A percentile compares a stretch with the other conserved stretches of the same genome.
Conservation (phyloP, 2,888 invertebrate genomes). For the Troilus luridus region DNA sequence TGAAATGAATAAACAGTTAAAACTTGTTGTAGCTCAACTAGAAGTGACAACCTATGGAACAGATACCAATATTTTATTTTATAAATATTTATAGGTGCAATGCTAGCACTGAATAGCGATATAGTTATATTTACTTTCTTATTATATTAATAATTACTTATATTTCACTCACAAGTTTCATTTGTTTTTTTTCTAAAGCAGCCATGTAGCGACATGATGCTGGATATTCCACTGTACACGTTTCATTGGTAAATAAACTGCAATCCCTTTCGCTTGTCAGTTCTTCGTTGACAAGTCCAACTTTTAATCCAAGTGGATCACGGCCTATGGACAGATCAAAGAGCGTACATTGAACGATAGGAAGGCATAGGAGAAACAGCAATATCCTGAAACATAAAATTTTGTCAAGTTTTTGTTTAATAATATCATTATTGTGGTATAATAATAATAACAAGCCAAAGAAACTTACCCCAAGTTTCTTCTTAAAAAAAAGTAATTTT, state of each 20-base stretch:
- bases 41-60: no score
- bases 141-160: neutral
- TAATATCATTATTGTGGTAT: neutral
- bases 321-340: constrained; percentile 87
- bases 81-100: no score
- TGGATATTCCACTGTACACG: constrained; percentile 64
- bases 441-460: neutral
- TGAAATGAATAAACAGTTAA: no score
- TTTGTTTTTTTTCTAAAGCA: constrained; percentile 64
- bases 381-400: constrained; percentile 77
- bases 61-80: no score
- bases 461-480: constrained; percentile 66
- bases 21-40: no score
- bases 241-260: constrained; percentile 59
- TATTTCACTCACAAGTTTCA: constrained; percentile 65
- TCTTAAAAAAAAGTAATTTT: constrained; percentile 66
- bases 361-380: constrained; percentile 85
- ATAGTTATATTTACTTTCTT: neutral
- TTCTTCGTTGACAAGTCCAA: constrained; percentile 88
- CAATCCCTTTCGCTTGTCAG: constrained; percentile 68
- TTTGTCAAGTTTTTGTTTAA: neutral
- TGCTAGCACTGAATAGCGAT: neutral
- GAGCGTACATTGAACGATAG: constrained; percentile 82
- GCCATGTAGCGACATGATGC: constrained; percentile 66
- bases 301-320: constrained; percentile 79